Evolutionary conservation across 2,888 invertebrate species (phyloP), one percentile per base, ranked within the genome.

Genomic region (Heliothis peltigera): DNA sequence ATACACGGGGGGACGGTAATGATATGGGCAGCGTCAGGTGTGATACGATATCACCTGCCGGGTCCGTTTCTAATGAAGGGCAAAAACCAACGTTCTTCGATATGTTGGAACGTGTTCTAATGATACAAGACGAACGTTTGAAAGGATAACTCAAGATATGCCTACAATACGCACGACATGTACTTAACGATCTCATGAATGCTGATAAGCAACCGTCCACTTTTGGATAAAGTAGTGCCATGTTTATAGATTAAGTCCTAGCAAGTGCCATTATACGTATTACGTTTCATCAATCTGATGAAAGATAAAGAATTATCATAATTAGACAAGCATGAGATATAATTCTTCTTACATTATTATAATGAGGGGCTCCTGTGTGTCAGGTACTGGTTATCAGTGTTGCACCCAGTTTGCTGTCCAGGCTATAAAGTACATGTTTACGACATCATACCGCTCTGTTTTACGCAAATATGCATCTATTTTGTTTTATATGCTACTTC

Each of bases 1-100:
- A 43, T 43, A 43, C 60, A 54, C 17, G 19, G 32, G 46, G 58
- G 19, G 22, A 5, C 28, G 28, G 47, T 74, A 68, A 64, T 66
- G 51, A 74, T 66, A 77, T 59, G 61, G 64, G 48, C 48, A 46
- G 25, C 47, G 74, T 77, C 78, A 78, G 80, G 80, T 78, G 79
- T 67, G 59, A 62, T 58, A n/a, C 39, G 39, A n/a, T 39, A 55
- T 74, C 78, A 78, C 78, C 78, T 78, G 78, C 63, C 56, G 32
- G 53, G 12, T 57, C n/a, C 51, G 28, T 60, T 77, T 71, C 74
- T 80, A 78, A 77, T 62, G 58, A 71, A 77, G 67, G 71, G 52
- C 59, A 28, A 43, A 55, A 57, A 66, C 25, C 10, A 28, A 49
- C 47, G 25, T 52, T 25, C 15, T 19, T 19, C 22, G 4, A n/a